Base-by-base conservation (phyloP, 2,888 invertebrate species). In the Chaetoderma sp. region DNA sequence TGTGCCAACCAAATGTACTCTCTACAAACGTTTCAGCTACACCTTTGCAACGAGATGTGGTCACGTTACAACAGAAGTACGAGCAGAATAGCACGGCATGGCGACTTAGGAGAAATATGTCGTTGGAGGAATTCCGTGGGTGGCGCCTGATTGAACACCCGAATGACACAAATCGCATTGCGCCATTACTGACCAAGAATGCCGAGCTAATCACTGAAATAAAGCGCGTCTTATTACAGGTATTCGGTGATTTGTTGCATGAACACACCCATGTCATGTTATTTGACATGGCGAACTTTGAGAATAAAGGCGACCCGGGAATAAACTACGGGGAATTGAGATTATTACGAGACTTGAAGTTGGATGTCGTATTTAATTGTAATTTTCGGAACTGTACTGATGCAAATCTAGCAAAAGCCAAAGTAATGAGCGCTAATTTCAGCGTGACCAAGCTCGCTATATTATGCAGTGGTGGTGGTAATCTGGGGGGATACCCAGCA, bases 251-350 rank as follows among this genome's bases (percentile, higher is more conserved):
- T 18, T 36, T 60, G 8, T 23, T 73, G 21, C 55, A 64, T 1
- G 45, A 54, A 0, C 67, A 63, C 23, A 67, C 64, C 25, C 49
- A 67, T 60, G 72, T 63, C 8, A 67, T 74, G 60, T 54, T 74
- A 2, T 52, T 74, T 8, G 71, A 71, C 13, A 63, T 68, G n/a
- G 65, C 72, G 0, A 49, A 54, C 1, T 63, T 58, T 42, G 68
- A 71, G 39, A 74, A 71, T 59, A 72, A 72, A 55, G 74, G 72
- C 0, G 72, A 74, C 49, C 70, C 72, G 2, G 72, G 71, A 4
- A 72, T 72, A 4, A 57, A 66, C 16, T 44, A 65, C 1, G 74
- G 74, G 13, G 68, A 72, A 32, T 16, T 73, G 4, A 16, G 33
- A 16, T 25, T 71, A 1, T 36, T 74, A 1, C 21, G 50, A 27